A percentile compares a stretch with the other conserved stretches of the same genome.
These are phyloP conservation scores for Hololepta plana DNA, from an alignment of 2,888 invertebrate species.

Conservation along the genomic window DNA sequence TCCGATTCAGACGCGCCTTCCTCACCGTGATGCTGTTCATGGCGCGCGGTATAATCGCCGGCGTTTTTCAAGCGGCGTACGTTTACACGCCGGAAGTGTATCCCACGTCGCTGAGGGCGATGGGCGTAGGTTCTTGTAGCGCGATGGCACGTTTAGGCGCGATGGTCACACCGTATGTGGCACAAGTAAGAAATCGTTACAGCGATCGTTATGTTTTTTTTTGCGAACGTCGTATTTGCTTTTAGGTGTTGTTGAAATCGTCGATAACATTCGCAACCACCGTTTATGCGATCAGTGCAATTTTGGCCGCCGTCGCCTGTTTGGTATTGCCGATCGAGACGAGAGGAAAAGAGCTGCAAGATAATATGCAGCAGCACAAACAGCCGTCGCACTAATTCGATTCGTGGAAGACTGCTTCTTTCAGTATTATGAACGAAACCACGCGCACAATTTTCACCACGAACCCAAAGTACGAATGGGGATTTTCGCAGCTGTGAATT, in stretches of 20 bases:
- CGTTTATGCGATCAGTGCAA: slow-evolving; percentile 58
- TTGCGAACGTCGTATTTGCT: slow-evolving; percentile 9
- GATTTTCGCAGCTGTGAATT: too few species aligned
- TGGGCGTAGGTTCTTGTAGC: slow-evolving; percentile 86
- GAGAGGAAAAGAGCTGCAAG: slow-evolving; percentile 50
- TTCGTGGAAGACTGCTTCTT: too few species aligned
- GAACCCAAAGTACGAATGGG: too few species aligned
- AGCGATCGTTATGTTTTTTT: slow-evolving; percentile 3
- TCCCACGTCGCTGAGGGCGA: slow-evolving; percentile 71
- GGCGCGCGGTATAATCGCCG: slow-evolving; percentile 82
- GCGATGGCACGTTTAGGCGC: slow-evolving; percentile 83
- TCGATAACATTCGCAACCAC: slow-evolving; percentile 55
- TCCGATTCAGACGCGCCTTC: slow-evolving; percentile 42
- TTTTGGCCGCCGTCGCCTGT: slow-evolving; percentile 58
- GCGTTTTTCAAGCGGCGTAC: slow-evolving; percentile 88
- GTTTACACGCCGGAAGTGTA: slow-evolving; percentile 94
- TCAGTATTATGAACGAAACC: too few species aligned
- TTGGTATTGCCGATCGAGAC: slow-evolving; percentile 75
- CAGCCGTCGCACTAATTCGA: too few species aligned
- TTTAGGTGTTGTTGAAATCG: slow-evolving; percentile 53
- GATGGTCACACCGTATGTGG: slow-evolving; percentile 86
- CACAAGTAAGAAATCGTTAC: slow-evolving; percentile 49
- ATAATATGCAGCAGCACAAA: slow-evolving; percentile 31
- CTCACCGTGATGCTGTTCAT: slow-evolving; percentile 72
- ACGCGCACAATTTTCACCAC: too few species aligned